These are phyloP conservation scores for Drosophila murphyi DNA, from an alignment of 1,140 invertebrate species.

Conservation along the genomic window DNA sequence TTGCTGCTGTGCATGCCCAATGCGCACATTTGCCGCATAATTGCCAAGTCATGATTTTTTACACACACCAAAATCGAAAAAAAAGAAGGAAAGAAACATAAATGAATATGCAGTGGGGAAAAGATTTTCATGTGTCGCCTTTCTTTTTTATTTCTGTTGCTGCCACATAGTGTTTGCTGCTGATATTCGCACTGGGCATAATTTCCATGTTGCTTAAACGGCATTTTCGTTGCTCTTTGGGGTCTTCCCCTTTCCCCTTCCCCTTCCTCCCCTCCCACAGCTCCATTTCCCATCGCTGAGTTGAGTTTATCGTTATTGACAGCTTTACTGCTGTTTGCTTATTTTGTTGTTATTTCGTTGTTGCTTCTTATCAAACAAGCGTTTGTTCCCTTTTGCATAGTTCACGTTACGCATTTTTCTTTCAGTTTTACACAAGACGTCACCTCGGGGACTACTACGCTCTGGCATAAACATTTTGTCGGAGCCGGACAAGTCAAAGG, in stretches of 20 bases:
- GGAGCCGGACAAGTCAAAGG: conserved; percentile 33
- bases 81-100: conserved; percentile 17
- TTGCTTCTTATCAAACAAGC: conserved; percentile 53
- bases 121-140: background rate
- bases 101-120: background rate
- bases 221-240: conserved; percentile 66
- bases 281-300: conserved; percentile 42
- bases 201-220: conserved; percentile 82
- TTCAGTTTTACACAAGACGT: conserved; percentile 52
- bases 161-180: conserved; percentile 52
- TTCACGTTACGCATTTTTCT: conserved; percentile 65
- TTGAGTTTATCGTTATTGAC: conserved; percentile 79
- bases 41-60: conserved; percentile 83
- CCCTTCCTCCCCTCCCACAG: background rate
- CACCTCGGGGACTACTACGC: conserved; percentile 57
- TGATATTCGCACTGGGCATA: conserved; percentile 82
- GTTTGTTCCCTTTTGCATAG: conserved; percentile 78
- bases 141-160: background rate
- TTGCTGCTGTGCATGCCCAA: conserved; percentile 58
- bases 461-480: conserved; percentile 25
- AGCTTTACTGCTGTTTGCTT: conserved; percentile 64
- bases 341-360: conserved; percentile 3
- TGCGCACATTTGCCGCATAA: conserved; percentile 82
- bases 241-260: too few species aligned
- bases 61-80: conserved; percentile 60